Base-by-base conservation (phyloP, 2,888 invertebrate genomes). In the Smittia aterrima region DNA sequence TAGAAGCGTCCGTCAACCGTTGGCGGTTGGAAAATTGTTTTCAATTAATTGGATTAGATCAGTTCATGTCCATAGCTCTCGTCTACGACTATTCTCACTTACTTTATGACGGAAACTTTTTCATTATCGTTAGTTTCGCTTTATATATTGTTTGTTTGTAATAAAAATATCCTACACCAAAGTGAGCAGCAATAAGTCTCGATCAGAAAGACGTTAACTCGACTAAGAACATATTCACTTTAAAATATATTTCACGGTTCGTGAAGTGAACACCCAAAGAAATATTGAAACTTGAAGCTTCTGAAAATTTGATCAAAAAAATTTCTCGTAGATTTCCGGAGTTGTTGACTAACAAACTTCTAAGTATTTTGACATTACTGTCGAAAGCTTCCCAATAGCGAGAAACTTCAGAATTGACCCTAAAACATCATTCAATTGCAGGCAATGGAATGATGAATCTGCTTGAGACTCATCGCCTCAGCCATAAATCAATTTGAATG, bases 31-130 rank as follows among this genome's bases (percentile, higher is more conserved):
- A 22, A 47, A 58, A 58, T 58, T 58, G 58, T n/a, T 58, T 47
- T 47, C 47, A 47, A 47, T 47, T 58, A 58, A 58, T 58, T 58
- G 58, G 58, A 58, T 58, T 22, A 58, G 22, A 58, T 58, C 38
- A 38, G 38, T 38, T 38, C 47, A 47, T 47, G 47, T 13, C 47
- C 47, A 47, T 47, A 47, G 16, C n/a, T 47, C n/a, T 16, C n/a
- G 47, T 47, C n/a, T 32, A 32, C 32, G 32, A 32, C 32, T 9
- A 32, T 32, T 32, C 32, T 32, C 32, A 32, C 32, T 32, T 32
- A 9, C 32, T 47, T 47, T 47, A 47, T 47, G 47, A 47, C 16
- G n/a, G 13, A 47, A 47, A 47, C 47, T n/a, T 47, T 47, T 47
- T 47, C n/a, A 47, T 47, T 47, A 47, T 47, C 47, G 16, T 47